These are phyloP conservation scores for Apistogramma diplotaenia DNA, from an alignment of 2,113 vertebrate genomes.

Conservation along the genomic window DNA sequence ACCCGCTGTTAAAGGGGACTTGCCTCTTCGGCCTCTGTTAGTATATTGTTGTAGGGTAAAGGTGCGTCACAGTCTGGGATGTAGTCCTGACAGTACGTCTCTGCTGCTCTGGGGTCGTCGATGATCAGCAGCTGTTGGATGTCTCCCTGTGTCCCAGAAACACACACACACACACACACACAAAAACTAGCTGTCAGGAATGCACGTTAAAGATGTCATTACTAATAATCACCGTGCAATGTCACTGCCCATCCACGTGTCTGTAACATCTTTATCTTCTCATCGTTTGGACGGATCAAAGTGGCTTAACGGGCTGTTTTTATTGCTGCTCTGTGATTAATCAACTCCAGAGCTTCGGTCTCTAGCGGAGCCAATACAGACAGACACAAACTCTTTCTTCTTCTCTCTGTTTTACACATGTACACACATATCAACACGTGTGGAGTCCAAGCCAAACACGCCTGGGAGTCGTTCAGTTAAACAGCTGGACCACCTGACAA, in stretches of 20 bases:
- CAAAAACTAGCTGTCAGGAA: background rate
- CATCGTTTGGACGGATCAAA: slow-evolving; percentile 59
- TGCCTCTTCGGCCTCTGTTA: slow-evolving; percentile 67
- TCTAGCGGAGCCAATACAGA: slow-evolving; percentile 19
- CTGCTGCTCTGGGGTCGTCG: slow-evolving; percentile 84
- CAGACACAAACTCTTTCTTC: background rate
- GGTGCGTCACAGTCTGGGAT: slow-evolving; percentile 91
- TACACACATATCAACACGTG: background rate
- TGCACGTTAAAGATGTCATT: background rate
- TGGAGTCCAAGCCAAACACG: slow-evolving; percentile 19
- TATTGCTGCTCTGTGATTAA: slow-evolving; percentile 30
- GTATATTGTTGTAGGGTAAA: slow-evolving; percentile 75
- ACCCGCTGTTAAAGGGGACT: background rate
- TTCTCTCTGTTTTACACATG: slow-evolving; percentile 6
- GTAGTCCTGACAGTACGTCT: slow-evolving; percentile 91
- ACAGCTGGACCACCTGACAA: slow-evolving; percentile 51
- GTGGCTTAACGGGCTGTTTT: slow-evolving; percentile 41
- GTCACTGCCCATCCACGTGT: background rate
- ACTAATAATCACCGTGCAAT: background rate
- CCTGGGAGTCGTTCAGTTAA: slow-evolving; percentile 9
- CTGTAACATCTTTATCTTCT: slow-evolving; percentile 15
- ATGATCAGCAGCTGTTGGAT: slow-evolving; percentile 93
- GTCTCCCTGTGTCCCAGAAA: slow-evolving; percentile 81
- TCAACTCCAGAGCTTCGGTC: slow-evolving; percentile 48
- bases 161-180: background rate